These are phyloP conservation scores for Corythornis vintsioides DNA, from an alignment of 2,113 vertebrate genomes.

Conservation along the genomic window DNA sequence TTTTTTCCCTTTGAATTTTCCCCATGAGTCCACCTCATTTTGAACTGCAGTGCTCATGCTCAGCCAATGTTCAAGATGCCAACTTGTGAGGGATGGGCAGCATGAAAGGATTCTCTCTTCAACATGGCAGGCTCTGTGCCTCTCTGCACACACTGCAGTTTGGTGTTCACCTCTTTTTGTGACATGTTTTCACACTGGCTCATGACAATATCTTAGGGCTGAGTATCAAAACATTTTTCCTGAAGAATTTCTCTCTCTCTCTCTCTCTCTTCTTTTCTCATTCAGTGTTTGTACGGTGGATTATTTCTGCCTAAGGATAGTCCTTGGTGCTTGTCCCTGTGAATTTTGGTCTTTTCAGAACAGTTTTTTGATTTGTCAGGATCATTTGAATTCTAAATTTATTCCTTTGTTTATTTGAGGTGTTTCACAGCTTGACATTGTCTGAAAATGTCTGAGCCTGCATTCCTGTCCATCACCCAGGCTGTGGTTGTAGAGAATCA, in stretches of 20 bases:
- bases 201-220: background rate
- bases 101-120: background rate
- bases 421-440: background rate
- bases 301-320: background rate
- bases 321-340: background rate
- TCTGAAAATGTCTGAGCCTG: background rate
- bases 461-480: background rate
- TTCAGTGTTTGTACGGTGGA: background rate
- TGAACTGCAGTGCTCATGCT: background rate
- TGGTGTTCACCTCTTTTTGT: background rate
- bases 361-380: background rate
- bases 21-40: rapidly evolving
- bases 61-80: background rate
- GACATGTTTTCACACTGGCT: background rate
- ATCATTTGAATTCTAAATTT: background rate
- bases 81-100: background rate
- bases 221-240: background rate
- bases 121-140: background rate
- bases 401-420: background rate
- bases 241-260: background rate
- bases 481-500: background rate
- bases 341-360: background rate
- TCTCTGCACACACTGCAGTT: background rate
- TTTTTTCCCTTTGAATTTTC: background rate
- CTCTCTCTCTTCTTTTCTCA: background rate